phyloP scores from a whole-genome alignment of 2,888 invertebrate species.

The Synergus japonicus region DNA sequence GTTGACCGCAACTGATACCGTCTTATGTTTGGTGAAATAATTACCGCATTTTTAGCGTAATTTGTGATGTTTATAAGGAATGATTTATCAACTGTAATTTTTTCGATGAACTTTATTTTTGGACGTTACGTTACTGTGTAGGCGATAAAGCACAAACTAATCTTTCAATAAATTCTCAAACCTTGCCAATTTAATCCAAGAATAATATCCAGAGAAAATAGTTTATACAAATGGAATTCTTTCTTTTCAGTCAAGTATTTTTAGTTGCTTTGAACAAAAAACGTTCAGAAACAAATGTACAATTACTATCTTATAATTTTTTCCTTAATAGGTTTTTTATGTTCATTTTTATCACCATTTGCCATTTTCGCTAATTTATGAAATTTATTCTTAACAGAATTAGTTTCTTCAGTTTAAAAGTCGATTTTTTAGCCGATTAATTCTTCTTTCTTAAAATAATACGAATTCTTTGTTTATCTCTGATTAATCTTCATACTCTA shows the following conservation, averaged over 20 bases:
- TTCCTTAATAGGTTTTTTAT: not conserved
- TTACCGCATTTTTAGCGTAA: constrained; percentile 9
- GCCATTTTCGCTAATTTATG: not conserved
- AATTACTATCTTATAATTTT: not conserved
- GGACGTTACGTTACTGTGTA: not conserved
- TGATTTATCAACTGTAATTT: constrained; percentile 22
- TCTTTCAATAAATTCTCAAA: not conserved
- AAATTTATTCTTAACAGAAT: too few species aligned
- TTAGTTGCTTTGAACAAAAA: too few species aligned
- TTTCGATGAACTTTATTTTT: constrained; percentile 16
- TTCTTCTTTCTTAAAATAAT: too few species aligned
- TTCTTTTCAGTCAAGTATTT: too few species aligned
- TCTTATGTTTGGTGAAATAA: constrained; percentile 8
- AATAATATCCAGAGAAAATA: not conserved
- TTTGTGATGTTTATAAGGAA: constrained; percentile 5
- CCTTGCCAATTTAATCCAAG: not conserved
- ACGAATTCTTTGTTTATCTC: not conserved
- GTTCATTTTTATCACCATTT: not conserved
- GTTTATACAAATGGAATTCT: too few species aligned
- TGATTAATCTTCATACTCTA: not conserved
- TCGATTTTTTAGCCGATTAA: not conserved
- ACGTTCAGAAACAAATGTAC: too few species aligned
- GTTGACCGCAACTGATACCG: constrained; percentile 2
- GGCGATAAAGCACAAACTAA: constrained; percentile 6
- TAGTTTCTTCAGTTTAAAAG: not conserved